phyloP scores from a whole-genome alignment of 2,113 vertebrate species.

The Mormyrus lacerda region DNA sequence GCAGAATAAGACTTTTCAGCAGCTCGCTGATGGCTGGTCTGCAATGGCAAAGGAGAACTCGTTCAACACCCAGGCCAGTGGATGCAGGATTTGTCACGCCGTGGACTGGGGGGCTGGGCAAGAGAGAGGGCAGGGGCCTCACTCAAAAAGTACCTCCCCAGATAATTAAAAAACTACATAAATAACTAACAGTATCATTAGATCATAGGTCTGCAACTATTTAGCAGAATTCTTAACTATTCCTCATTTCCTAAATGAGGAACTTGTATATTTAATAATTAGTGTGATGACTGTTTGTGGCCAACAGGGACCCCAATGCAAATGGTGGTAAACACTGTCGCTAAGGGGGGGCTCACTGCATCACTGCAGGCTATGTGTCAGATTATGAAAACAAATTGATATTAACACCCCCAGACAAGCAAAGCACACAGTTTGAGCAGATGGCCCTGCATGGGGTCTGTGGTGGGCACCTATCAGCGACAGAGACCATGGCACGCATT shows the following conservation, averaged over 20 bases:
- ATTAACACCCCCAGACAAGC: neutral
- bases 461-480: neutral
- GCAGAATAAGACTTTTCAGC: constrained; percentile 74
- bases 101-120: neutral
- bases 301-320: neutral
- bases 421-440: neutral
- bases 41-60: neutral
- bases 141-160: neutral
- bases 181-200: neutral
- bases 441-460: neutral
- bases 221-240: neutral
- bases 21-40: constrained; percentile 73
- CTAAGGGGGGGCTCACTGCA: neutral
- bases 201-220: neutral
- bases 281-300: neutral
- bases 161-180: neutral
- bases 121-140: neutral
- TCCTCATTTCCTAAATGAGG: neutral
- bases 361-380: neutral
- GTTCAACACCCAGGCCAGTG: neutral
- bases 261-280: neutral
- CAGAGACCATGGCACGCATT: neutral
- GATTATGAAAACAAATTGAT: neutral
- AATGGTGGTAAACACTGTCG: neutral
- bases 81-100: neutral